phyloP scores from a whole-genome alignment of 2,113 vertebrate genomes.

The Psettodes erumei region DNA sequence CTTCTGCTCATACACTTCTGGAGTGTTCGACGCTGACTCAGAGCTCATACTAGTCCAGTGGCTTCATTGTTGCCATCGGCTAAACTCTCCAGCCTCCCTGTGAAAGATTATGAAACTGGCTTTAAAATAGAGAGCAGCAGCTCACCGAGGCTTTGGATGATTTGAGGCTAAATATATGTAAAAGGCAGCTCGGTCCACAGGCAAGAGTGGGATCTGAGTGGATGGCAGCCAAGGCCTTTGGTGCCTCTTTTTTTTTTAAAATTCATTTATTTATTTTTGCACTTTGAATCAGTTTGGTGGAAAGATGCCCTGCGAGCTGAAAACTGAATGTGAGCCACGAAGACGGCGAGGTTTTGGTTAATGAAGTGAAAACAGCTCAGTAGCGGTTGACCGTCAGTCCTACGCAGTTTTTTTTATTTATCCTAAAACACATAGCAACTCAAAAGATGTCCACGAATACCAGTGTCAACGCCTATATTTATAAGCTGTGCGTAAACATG shows the following conservation, averaged over 20 bases:
- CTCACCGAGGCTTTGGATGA: constrained; percentile 67
- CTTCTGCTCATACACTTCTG: constrained; percentile 20
- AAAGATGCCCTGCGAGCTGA: constrained; percentile 31
- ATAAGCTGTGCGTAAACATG: too few relatives aligned
- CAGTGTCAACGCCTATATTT: too few relatives aligned
- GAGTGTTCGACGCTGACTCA: constrained; percentile 42
- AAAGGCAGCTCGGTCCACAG: constrained; percentile 54
- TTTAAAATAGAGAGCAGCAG: constrained; percentile 55
- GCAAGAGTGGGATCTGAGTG: constrained; percentile 44
- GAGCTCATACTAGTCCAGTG: constrained; percentile 28
- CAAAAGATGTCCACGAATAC: too few relatives aligned
- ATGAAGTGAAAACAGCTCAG: constrained; percentile 1
- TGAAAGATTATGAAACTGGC: constrained; percentile 62
- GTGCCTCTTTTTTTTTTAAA: constrained; percentile 7
- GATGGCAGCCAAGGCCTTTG: constrained; percentile 49
- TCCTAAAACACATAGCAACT: background rate
- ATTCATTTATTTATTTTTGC: background rate
- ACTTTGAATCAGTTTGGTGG: constrained; percentile 24
- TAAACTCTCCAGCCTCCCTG: constrained; percentile 42
- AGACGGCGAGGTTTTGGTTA: constrained; percentile 17
- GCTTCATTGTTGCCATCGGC: constrained; percentile 49
- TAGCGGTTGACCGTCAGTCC: background rate
- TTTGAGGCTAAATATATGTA: constrained; percentile 67
- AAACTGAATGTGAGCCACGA: constrained; percentile 25
- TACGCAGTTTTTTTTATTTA: background rate